Conservation (phyloP, 2,888 invertebrate genomes). For the Conops quadrifasciatus region DNA sequence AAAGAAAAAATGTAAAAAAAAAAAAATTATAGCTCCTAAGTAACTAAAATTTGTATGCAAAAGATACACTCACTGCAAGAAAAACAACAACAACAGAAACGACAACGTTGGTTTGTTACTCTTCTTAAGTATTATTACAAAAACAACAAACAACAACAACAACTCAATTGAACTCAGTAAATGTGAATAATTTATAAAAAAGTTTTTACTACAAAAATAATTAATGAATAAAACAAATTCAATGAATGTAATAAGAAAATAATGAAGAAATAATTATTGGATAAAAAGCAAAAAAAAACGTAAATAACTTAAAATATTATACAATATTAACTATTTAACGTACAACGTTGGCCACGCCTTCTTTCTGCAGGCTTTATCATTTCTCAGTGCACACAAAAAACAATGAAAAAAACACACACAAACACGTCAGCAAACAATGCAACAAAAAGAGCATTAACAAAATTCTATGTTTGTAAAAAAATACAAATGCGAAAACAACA, state of each 20-base stretch:
- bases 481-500: not conserved
- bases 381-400: slow-evolving; percentile 1
- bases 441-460: slow-evolving; percentile 14
- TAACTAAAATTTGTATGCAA: no score
- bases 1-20: slow-evolving; percentile 40
- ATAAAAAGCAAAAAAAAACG: not conserved
- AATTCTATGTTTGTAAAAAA: not conserved
- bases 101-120: slow-evolving; percentile 12
- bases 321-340: not conserved
- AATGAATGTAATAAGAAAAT: slow-evolving; percentile 3
- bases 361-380: slow-evolving; percentile 10
- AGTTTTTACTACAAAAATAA: slow-evolving; percentile 2
- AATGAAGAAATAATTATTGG: not conserved
- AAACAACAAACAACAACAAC: slow-evolving; percentile 16
- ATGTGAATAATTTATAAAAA: slow-evolving; percentile 15
- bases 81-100: slow-evolving; percentile 31
- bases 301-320: not conserved
- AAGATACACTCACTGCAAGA: slow-evolving; percentile 14
- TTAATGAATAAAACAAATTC: not conserved
- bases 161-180: slow-evolving; percentile 20
- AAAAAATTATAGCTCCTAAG: slow-evolving; percentile 30
- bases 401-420: not conserved
- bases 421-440: not conserved
- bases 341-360: slow-evolving; percentile 30
- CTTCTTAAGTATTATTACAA: slow-evolving; percentile 17